Evolutionary conservation across 2,888 invertebrate species (phyloP).

Genomic region (Drosophila leonis): DNA sequence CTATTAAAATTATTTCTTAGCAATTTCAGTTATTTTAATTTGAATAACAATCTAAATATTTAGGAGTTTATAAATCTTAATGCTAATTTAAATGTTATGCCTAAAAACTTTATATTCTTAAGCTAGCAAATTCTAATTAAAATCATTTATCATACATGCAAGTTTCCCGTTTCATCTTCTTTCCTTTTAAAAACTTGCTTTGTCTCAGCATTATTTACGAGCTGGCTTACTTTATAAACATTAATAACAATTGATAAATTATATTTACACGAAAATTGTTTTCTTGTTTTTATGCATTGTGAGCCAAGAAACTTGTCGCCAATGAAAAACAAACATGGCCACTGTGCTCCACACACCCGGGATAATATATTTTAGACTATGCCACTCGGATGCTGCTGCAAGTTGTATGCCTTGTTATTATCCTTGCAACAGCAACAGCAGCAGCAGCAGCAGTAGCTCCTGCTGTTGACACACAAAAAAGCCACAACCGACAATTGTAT

Average conservation of each 20-base stretch:
- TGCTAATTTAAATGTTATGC: not conserved
- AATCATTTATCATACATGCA: too few relatives aligned
- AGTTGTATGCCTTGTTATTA: slow-evolving; percentile 43
- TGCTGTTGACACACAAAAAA: slow-evolving; percentile 55
- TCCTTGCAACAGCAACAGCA: slow-evolving; percentile 50
- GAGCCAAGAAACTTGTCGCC: slow-evolving; percentile 22
- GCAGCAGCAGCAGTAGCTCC: slow-evolving; percentile 14
- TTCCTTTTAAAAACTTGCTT: not conserved
- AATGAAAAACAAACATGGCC: slow-evolving; percentile 27
- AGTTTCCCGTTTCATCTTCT: not conserved
- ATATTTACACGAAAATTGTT: slow-evolving; percentile 6
- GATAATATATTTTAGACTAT: slow-evolving; percentile 38
- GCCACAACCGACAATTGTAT: slow-evolving; percentile 46
- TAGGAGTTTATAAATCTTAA: not conserved
- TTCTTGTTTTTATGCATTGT: not conserved
- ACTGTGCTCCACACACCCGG: slow-evolving; percentile 14
- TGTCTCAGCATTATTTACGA: slow-evolving; percentile 7
- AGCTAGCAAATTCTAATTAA: too few relatives aligned
- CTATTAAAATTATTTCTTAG: not conserved
- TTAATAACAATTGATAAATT: slow-evolving; percentile 9
- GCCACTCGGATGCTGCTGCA: slow-evolving; percentile 29
- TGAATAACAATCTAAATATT: not conserved
- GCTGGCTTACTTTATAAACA: not conserved
- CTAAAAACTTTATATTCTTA: not conserved
- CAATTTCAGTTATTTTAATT: not conserved